Evolutionary conservation across 2,113 vertebrate genomes (phyloP), one percentile per base, ranked within the genome.

Genomic region (Meleagris gallopavo): DNA sequence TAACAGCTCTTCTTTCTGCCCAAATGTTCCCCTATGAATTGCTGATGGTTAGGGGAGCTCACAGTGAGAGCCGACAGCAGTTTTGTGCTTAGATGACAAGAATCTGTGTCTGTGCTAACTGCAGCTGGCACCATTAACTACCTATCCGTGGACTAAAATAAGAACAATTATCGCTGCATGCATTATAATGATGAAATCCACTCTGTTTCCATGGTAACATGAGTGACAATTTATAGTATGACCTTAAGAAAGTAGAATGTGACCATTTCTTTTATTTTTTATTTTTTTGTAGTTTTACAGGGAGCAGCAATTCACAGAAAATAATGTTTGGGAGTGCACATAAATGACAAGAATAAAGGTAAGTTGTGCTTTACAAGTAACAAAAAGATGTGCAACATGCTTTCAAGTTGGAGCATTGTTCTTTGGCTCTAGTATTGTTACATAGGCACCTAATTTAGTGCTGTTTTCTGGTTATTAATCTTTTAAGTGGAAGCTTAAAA

Each of bases 171-270:
- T 65, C 32, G 0, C 88, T 78, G 79, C 73, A 66, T 88, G 79
- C 83, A 78, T 96, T 95, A 90, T 34, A 90, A 83, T 86, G 52
- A 86, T 83, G 76, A 95, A 95, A 84, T 62, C 30, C 73, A 75
- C 61, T 92, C 85, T 88, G 96, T 96, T 95, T 86, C 94, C 90
- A 95, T 97, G 91, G 96, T 57, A 94, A 95, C 94, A 43, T 10
- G 41, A 81, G 48, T 69, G 79, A 65, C 76, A 88, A 83, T 88
- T 88, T 91, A 43, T 73, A 48, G 57, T 67, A 36, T 78, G 80
- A 95, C 82, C 76, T 91, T 75, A 95, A 95, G 64, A 85, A 94
- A 64, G 32, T 81, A 83, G 65, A 88, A 45, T 38, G 57, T 83
- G 75, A 75, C 69, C 66, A 7, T 57, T 77, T 66, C 2, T 69